These are phyloP conservation scores for Deilephila elpenor DNA, from an alignment of 2,888 invertebrate species.

Conservation along the genomic window DNA sequence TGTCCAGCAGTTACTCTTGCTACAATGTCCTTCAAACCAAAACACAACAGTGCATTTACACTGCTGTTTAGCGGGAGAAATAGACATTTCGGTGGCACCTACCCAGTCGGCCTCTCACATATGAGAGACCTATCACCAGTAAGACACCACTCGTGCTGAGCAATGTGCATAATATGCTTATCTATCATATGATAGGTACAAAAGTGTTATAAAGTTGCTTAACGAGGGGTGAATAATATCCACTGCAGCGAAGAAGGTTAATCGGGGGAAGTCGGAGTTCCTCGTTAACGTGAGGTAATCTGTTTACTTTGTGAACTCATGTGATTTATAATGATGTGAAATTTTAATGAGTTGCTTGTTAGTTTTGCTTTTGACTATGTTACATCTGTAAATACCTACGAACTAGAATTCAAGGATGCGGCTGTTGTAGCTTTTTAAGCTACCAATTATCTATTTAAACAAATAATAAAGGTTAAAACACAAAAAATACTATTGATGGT, in stretches of 20 bases:
- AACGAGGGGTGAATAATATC: constrained; percentile 18
- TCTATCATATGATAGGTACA: neutral
- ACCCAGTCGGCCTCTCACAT: too few species aligned
- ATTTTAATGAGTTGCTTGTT: constrained; percentile 11
- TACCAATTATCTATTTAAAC: too few species aligned
- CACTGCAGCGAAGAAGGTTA: constrained; percentile 22
- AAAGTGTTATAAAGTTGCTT: neutral
- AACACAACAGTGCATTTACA: too few species aligned
- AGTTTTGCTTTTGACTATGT: neutral
- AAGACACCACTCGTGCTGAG: too few species aligned
- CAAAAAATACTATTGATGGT: too few species aligned
- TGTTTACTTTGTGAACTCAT: constrained; percentile 17
- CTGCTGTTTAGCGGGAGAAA: too few species aligned
- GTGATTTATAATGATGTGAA: constrained; percentile 19
- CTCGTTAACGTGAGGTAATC: constrained; percentile 9
- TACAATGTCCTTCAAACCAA: too few species aligned
- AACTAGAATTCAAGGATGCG: neutral
- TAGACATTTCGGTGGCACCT: too few species aligned
- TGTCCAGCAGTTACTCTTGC: too few species aligned
- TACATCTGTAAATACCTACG: neutral
- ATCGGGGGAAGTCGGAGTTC: constrained; percentile 11
- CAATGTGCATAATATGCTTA: neutral
- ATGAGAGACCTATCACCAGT: too few species aligned
- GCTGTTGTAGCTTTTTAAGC: too few species aligned
- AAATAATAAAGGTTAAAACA: too few species aligned